Evolutionary conservation across 1,140 invertebrate genomes (phyloP).

Genomic region (Aethina tumida): DNA sequence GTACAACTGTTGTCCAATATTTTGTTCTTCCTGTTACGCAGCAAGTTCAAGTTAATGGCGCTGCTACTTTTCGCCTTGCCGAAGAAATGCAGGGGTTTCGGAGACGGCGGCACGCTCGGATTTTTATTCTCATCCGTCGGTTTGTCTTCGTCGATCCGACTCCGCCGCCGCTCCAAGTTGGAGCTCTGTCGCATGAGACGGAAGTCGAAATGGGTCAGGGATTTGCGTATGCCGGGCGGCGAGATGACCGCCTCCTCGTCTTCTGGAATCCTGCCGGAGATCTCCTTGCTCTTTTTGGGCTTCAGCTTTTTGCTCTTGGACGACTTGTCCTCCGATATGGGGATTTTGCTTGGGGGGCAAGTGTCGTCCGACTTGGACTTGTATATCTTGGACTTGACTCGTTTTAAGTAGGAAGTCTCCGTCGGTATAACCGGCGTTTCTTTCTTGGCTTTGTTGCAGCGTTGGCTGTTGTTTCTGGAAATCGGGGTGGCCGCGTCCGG

Average conservation of each 20-base stretch:
- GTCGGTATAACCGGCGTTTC: conserved; percentile 3
- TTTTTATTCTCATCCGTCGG: conserved; percentile 22
- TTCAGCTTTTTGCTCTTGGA: conserved; percentile 24
- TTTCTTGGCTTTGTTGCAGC: conserved; percentile 12
- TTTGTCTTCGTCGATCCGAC: conserved; percentile 3
- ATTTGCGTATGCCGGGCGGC: conserved; percentile 13
- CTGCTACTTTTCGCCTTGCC: conserved; percentile 35
- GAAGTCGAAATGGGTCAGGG: conserved; percentile 27
- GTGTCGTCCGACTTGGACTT: conserved; percentile 29
- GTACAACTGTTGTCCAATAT: conserved; percentile 20
- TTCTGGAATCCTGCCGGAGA: conserved; percentile 23
- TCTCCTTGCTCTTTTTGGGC: conserved; percentile 16
- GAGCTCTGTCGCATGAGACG: conserved; percentile 30
- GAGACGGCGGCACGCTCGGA: conserved; percentile 9
- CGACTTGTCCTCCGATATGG: conserved; percentile 27
- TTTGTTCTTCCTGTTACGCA: conserved; percentile 28
- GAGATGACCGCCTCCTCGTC: conserved; percentile 19
- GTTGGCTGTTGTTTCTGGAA: conserved; percentile 10
- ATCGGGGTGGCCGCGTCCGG: conserved; percentile 2
- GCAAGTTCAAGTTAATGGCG: conserved; percentile 32
- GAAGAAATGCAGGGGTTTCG: conserved; percentile 28
- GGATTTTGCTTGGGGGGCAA: conserved; percentile 14
- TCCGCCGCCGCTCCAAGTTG: conserved; percentile 31
- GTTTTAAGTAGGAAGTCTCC: conserved; percentile 28
- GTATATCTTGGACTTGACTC: conserved; percentile 33